Evolutionary conservation across 2,888 invertebrate species (phyloP), one percentile per base, ranked within the genome.

Genomic region (Cephus sareptanus): DNA sequence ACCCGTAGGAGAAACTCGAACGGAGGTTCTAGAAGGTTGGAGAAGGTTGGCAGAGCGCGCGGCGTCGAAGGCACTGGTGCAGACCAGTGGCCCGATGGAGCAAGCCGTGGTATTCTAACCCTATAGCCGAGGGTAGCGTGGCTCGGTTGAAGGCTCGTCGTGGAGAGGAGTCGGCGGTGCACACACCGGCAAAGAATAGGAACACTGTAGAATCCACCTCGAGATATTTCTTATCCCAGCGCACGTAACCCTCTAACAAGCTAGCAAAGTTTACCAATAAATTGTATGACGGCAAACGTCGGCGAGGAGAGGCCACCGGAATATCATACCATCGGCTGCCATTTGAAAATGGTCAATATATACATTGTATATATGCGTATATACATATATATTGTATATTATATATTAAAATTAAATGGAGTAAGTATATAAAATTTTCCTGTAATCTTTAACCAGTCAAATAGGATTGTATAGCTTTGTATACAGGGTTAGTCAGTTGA

Each of bases 181-280:
- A 74, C 81, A 80, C 75, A 80, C 77, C 79, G 78, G 82, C 85
- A 82, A 84, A 74, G 74, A 74, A 74, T 74, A 30, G 75, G 31
- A 71, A 15, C 71, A 34, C 71, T 15, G 33, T 71, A 71, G 71
- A 34, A 34, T 31, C 71, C 31, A 34, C 31, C 71, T 71, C 78
- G 74, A 84, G 87, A 89, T 90, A 89, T 89, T 91, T 91, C 91
- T 91, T 91, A 91, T 91, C 89, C 90, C 90, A 88, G 89, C 84
- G 90, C 91, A 90, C 91, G 91, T 91, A 90, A 88, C 88, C 88
- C 87, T 88, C 90, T 90, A 91, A 91, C 91, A 89, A 91, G 91
- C 90, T 86, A 87, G 87, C 89, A 91, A 91, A 91, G 91, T 91
- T 91, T 91, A 91, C 91, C 91, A 90, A 91, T 91, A 91, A 91